Conservation (phyloP, 2,888 invertebrate genomes). For the Drosophila helvetica region DNA sequence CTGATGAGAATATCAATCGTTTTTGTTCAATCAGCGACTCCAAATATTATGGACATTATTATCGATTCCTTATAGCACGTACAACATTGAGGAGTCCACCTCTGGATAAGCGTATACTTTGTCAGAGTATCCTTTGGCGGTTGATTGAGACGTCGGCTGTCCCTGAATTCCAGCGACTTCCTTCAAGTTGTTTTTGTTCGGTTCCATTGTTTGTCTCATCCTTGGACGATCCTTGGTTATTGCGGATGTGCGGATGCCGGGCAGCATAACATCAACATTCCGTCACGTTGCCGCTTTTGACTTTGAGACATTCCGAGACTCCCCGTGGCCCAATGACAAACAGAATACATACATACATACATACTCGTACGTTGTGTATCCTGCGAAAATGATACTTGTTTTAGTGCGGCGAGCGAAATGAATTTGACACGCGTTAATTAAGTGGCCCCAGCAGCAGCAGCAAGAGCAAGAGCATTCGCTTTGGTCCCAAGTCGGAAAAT, state of each 20-base stretch:
- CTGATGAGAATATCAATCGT: no score
- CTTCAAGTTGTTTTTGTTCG: not conserved
- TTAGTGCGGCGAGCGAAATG: conserved; percentile 53
- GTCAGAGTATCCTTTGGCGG: not conserved
- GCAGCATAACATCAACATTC: conserved; percentile 33
- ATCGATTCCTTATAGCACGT: no score
- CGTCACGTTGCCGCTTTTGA: conserved; percentile 42
- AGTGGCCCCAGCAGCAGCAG: conserved; percentile 43
- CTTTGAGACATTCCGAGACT: conserved; percentile 12
- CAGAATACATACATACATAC: conserved; percentile 1
- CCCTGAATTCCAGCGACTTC: not conserved
- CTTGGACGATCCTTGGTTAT: conserved; percentile 21
- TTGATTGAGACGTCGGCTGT: not conserved
- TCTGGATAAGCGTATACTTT: no score
- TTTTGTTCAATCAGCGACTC: no score
- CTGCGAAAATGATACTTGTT: conserved; percentile 62
- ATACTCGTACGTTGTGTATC: conserved; percentile 37
- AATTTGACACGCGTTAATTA: conserved; percentile 74
- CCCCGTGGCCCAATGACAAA: conserved; percentile 26
- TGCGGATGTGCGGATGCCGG: conserved; percentile 3
- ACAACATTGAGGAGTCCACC: no score
- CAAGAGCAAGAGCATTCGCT: not conserved
- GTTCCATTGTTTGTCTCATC: not conserved
- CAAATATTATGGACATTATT: no score
- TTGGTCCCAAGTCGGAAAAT: conserved; percentile 39